Evolutionary conservation across 2,888 invertebrate genomes (phyloP).

Genomic region (Platycheirus rosarum): DNA sequence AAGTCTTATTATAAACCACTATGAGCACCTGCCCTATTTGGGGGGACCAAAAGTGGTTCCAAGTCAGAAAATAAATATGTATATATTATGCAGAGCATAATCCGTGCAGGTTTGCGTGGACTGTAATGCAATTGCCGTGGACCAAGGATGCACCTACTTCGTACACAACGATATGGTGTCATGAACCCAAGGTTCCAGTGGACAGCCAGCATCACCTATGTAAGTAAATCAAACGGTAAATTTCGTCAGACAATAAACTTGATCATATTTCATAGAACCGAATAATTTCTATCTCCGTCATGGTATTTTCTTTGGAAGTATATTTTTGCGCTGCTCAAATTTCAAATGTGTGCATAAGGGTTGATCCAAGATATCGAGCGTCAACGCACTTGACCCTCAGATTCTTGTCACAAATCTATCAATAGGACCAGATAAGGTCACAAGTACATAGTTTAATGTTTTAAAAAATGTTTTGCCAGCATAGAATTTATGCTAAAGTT

Average conservation of each 20-base stretch:
- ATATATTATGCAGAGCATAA: no score
- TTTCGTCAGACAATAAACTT: conserved; percentile 11
- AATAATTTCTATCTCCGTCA: conserved; percentile 8
- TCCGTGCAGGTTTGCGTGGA: no score
- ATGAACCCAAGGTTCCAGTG: background rate
- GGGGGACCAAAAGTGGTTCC: no score
- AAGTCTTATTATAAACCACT: no score
- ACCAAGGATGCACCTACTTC: no score
- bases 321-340: background rate
- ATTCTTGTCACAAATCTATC: conserved; percentile 5
- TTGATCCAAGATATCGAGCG: conserved; percentile 2
- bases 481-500: conserved; percentile 3
- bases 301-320: conserved; percentile 1
- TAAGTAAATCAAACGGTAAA: no score
- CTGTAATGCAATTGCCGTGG: no score
- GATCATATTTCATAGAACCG: background rate
- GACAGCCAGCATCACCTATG: background rate
- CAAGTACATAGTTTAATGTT: background rate
- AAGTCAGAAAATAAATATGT: no score
- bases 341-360: background rate
- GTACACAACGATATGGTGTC: no score
- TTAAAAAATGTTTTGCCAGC: background rate
- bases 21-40: no score
- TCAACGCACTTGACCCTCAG: background rate
- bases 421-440: background rate